Conservation (phyloP, 2,797 vertebrate species). For the Tiaroga cobitis region DNA sequence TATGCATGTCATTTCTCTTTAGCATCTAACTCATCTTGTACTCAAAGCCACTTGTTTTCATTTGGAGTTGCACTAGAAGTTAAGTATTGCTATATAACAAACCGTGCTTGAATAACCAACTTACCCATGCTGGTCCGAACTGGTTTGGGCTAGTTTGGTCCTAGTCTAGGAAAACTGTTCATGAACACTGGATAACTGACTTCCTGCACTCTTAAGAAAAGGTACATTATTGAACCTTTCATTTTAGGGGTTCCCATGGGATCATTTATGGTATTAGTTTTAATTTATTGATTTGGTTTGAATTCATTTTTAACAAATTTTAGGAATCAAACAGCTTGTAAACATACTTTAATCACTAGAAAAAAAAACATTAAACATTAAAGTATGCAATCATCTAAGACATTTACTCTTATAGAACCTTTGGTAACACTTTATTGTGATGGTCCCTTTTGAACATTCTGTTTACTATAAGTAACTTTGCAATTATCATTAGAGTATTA, state of each 20-base stretch:
- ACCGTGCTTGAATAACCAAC: not conserved
- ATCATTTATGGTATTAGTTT: not conserved
- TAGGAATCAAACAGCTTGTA: not conserved
- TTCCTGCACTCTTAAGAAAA: not conserved
- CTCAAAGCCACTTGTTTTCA: not conserved
- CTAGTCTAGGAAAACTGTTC: not conserved
- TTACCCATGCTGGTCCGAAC: not conserved
- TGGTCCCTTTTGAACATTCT: no score
- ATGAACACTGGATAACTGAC: not conserved
- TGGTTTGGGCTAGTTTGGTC: constrained; percentile 6
- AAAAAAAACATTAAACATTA: not conserved
- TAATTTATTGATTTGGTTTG: not conserved
- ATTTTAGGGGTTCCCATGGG: not conserved
- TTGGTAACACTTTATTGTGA: no score
- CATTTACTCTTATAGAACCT: not conserved
- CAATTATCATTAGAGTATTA: no score
- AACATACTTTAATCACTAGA: not conserved
- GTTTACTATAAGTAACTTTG: no score
- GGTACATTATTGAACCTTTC: not conserved
- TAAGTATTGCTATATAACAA: not conserved
- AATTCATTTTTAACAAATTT: not conserved
- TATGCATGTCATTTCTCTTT: not conserved
- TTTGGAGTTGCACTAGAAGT: not conserved
- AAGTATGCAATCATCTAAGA: not conserved
- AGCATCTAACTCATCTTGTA: not conserved